phyloP scores from a whole-genome alignment of 2,797 vertebrate species.

The Micrastur ruficollis region DNA sequence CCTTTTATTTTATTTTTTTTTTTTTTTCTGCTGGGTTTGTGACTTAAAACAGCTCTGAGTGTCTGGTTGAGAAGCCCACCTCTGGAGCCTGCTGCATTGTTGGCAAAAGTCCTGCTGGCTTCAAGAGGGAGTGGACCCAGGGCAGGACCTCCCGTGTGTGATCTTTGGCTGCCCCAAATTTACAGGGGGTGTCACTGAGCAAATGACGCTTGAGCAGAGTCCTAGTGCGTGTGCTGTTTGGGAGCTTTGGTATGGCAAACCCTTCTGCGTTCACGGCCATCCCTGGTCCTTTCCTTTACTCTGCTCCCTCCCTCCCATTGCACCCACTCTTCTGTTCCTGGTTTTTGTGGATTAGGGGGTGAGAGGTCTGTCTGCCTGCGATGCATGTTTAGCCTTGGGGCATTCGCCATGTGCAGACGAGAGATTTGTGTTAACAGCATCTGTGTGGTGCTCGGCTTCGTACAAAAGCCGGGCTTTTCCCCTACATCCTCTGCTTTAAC shows the following conservation, averaged over 20 bases:
- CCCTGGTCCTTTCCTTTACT: not conserved
- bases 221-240: not conserved
- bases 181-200: not conserved
- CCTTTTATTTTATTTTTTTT: not conserved
- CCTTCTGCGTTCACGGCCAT: rapidly evolving
- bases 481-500: not conserved
- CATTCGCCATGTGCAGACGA: not conserved
- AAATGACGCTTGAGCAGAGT: no score
- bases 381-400: no score
- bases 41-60: not conserved
- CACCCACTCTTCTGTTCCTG: not conserved
- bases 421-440: not conserved
- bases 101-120: not conserved
- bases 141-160: rapidly evolving
- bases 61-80: not conserved
- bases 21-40: not conserved
- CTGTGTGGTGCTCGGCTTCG: not conserved
- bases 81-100: not conserved
- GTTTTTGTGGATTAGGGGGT: not conserved
- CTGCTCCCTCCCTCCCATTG: not conserved
- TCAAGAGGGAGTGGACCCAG: not conserved
- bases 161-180: not conserved
- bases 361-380: not conserved
- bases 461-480: not conserved
- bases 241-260: not conserved